Evolutionary conservation across 2,797 vertebrate genomes (phyloP).

Genomic region (Periparus ater): DNA sequence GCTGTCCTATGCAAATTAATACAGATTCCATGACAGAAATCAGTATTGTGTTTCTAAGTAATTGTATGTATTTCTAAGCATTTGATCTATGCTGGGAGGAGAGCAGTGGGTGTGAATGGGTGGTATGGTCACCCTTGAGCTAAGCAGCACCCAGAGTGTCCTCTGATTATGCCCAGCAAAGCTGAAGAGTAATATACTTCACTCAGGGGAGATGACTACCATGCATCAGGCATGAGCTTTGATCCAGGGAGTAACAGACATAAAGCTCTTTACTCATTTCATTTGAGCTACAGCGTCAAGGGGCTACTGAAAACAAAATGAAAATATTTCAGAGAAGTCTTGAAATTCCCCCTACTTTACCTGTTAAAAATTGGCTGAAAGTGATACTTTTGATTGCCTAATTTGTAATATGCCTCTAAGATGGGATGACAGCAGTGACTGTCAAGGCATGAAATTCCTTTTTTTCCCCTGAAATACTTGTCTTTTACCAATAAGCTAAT

Average conservation of each 20-base stretch:
- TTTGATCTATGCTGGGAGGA: neutral
- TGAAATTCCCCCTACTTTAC: neutral
- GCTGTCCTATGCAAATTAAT: neutral
- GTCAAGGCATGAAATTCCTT: neutral
- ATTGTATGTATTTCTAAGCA: neutral
- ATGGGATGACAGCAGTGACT: neutral
- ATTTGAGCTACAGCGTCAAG: neutral
- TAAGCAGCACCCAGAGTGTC: neutral
- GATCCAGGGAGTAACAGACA: neutral
- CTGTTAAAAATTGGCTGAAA: slow-evolving; percentile 19
- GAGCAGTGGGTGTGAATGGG: neutral
- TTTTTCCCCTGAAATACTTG: neutral
- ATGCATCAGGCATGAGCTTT: neutral
- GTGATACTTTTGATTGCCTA: neutral
- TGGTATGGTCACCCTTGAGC: neutral
- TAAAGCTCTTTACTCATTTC: neutral
- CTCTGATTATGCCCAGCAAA: neutral
- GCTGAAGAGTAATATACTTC: neutral
- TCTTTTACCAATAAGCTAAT: slow-evolving; percentile 6
- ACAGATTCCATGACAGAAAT: neutral
- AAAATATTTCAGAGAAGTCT: neutral
- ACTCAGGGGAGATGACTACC: neutral
- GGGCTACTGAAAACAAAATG: neutral
- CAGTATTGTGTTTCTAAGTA: neutral
- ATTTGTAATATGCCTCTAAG: neutral